A percentile compares a stretch with the other conserved stretches of the same genome.
Evolutionary conservation across 2,888 invertebrate species (phyloP).

Genomic region (Melinopterus prodromus): DNA sequence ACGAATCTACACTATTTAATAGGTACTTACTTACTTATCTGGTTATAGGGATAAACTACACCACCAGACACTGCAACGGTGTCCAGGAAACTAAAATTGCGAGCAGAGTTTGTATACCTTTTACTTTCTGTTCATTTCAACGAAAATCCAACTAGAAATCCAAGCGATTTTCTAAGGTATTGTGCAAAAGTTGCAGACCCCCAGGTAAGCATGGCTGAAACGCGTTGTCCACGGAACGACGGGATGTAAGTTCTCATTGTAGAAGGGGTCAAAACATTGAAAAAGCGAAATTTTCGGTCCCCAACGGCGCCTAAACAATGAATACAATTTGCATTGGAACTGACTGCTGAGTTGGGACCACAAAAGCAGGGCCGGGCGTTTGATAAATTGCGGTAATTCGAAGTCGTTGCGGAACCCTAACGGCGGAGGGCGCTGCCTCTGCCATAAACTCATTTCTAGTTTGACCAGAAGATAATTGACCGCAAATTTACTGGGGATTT

Average conservation of each 20-base stretch:
- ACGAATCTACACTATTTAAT: background rate
- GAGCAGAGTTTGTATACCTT: background rate
- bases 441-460: slow-evolving; percentile 61
- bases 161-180: background rate
- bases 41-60: background rate
- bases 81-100: background rate
- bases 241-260: background rate
- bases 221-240: background rate
- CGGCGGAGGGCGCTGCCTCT: slow-evolving; percentile 40
- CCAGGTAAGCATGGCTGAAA: background rate
- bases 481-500: slow-evolving; percentile 60
- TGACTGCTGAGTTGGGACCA: background rate
- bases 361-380: background rate
- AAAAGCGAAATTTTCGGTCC: background rate
- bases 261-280: background rate
- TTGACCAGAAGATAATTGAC: slow-evolving; percentile 60
- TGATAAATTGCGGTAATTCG: slow-evolving; percentile 7
- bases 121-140: background rate
- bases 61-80: background rate
- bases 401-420: slow-evolving; percentile 6
- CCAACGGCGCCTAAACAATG: background rate
- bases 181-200: background rate
- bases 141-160: background rate
- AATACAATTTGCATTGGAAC: slow-evolving; percentile 6
- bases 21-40: background rate